Conservation (phyloP, 2,888 invertebrate genomes). For the Cosmia trapezina region DNA sequence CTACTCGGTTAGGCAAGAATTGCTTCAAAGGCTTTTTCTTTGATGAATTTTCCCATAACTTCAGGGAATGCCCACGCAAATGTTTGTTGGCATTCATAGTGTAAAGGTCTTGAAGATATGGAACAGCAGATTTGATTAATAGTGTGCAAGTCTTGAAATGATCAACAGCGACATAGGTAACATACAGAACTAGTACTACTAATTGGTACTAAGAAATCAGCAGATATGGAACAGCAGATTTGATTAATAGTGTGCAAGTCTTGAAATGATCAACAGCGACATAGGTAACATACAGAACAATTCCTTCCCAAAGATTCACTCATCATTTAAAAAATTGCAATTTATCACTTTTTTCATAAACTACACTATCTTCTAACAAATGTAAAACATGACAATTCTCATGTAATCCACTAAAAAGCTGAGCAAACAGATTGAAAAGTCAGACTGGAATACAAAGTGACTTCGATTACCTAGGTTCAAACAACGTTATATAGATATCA, state of each 20-base stretch:
- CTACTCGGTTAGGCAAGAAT: no score
- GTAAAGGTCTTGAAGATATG: no score
- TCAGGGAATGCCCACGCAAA: no score
- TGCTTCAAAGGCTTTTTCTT: no score
- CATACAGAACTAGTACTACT: neutral
- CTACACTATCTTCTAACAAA: constrained; percentile 10
- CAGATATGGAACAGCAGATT: neutral
- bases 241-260: neutral
- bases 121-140: neutral
- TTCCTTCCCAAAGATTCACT: neutral
- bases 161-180: neutral
- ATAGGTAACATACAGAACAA: neutral
- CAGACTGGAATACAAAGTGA: constrained; percentile 56
- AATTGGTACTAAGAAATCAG: neutral
- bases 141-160: neutral
- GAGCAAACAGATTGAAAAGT: constrained; percentile 55
- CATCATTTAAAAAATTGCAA: neutral
- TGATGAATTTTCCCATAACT: no score
- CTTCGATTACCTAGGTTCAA: constrained; percentile 46
- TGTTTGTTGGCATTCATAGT: no score
- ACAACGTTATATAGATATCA: constrained; percentile 37
- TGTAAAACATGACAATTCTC: constrained; percentile 27
- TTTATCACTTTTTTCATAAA: neutral
- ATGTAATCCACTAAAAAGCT: constrained; percentile 44
- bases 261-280: neutral